Conservation (phyloP, 2,797 vertebrate species). For the Natrix natrix region DNA sequence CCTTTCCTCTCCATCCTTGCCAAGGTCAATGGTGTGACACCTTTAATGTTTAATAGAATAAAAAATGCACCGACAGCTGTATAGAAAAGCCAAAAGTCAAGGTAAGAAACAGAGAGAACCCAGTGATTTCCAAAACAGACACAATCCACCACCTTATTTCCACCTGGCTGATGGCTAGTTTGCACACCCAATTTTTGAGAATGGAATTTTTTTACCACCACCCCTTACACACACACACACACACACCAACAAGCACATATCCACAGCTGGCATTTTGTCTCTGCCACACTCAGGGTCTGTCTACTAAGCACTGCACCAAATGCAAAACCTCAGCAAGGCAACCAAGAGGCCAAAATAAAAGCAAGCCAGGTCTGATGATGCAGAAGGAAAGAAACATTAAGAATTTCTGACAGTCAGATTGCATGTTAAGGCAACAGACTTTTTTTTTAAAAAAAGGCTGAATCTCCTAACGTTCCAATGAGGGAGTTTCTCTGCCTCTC, state of each 20-base stretch:
- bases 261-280: background rate
- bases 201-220: background rate
- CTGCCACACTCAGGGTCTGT: constrained; percentile 33
- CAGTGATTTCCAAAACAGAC: background rate
- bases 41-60: too few species aligned
- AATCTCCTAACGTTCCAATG: background rate
- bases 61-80: background rate
- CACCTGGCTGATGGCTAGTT: background rate
- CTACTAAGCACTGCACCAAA: constrained; percentile 66
- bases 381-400: background rate
- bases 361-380: background rate
- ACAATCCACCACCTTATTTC: background rate
- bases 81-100: background rate
- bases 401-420: background rate
- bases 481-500: background rate
- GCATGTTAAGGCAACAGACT: background rate
- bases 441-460: background rate
- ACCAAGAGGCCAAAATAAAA: background rate
- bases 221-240: background rate
- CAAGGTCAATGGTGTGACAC: constrained; percentile 15
- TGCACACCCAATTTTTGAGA: background rate
- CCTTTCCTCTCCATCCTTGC: background rate
- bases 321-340: background rate
- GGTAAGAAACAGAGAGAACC: background rate
- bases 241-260: background rate